Base-by-base conservation (phyloP, 1,140 invertebrate species). In the Neuroterus valhalla region DNA sequence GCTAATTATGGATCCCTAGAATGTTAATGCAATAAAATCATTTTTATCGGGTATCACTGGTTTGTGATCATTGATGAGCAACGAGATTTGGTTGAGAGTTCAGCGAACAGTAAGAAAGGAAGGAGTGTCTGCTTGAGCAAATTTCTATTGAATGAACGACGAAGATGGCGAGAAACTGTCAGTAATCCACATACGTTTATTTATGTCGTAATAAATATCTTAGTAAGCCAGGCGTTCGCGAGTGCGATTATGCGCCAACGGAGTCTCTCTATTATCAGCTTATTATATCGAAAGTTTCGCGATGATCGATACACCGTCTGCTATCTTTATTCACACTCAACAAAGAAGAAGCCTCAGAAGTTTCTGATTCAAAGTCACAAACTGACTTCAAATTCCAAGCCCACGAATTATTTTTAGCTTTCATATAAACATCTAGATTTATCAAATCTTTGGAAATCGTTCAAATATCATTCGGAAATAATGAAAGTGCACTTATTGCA, bases 261-360 rank as follows among this genome's bases (percentile, higher is more conserved):
- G 17, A 52, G 50, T 11, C 23, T 52, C 50, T 52, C 50, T 21
- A 23, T 21, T 52, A 52, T 52, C 50, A 23, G 50, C 23, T 52
- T 52, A 52, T 52, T 52, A 8, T 14, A 52, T 52, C 17, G 12
- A 52, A 52, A 52, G 23, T 52, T 21, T 52, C 19, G 50, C 50
- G 50, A 52, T 52, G 19, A 52, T 52, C 50, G 19, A 52, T 52
- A 52, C 50, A 52, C 19, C 10, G 19, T 52, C 50, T 52, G 50
- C 3, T 52, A 21, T 19, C 50, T 10, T 11, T n/a, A n/a, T n/a
- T 12, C 12, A 21, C 50, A 50, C 17, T 52, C 21, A 21, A n/a
- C 3, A n/a, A 21, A 17, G 23, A 52, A 52, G 23, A 8, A 52
- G 11, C 2, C 50, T 14, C 23, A 52, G 23, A 21, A 11, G 23